Conservation (phyloP, 2,797 vertebrate species). For the Enteromius argenteus region DNA sequence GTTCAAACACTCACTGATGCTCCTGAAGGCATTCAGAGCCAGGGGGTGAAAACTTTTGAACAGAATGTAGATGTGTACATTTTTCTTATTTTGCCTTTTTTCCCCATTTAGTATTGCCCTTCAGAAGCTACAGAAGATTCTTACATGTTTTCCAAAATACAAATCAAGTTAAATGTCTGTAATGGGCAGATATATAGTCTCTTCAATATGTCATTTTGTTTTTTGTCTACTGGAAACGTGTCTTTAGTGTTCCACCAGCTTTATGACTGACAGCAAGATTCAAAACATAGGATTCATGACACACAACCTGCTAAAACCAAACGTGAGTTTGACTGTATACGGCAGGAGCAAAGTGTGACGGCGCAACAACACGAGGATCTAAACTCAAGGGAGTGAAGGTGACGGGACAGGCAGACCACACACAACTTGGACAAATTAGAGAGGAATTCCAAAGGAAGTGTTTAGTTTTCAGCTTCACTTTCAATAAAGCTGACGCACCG, state of each 20-base stretch:
- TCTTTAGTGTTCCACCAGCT: not conserved
- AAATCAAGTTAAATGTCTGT: not conserved
- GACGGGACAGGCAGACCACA: conserved; percentile 54
- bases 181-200: not conserved
- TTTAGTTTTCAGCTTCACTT: conserved; percentile 68
- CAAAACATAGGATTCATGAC: conserved; percentile 7
- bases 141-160: not conserved
- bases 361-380: conserved; percentile 17
- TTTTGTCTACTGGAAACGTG: not conserved
- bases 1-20: not conserved
- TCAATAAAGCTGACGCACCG: conserved; percentile 69
- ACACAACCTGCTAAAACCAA: conserved; percentile 21
- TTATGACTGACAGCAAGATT: not conserved
- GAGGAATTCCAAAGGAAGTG: conserved; percentile 56
- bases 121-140: not conserved
- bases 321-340: conserved; percentile 23
- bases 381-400: conserved; percentile 10
- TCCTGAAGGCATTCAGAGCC: not conserved
- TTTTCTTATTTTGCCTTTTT: not conserved
- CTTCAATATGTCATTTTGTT: not conserved
- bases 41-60: not conserved
- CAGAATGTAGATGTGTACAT: not conserved
- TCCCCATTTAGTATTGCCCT: not conserved
- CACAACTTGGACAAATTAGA: conserved; percentile 50
- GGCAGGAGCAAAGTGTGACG: conserved; percentile 31